A percentile compares a stretch with the other conserved stretches of the same genome.
These are phyloP conservation scores for Timema cristinae DNA, from an alignment of 2,888 invertebrate species.

Conservation along the genomic window DNA sequence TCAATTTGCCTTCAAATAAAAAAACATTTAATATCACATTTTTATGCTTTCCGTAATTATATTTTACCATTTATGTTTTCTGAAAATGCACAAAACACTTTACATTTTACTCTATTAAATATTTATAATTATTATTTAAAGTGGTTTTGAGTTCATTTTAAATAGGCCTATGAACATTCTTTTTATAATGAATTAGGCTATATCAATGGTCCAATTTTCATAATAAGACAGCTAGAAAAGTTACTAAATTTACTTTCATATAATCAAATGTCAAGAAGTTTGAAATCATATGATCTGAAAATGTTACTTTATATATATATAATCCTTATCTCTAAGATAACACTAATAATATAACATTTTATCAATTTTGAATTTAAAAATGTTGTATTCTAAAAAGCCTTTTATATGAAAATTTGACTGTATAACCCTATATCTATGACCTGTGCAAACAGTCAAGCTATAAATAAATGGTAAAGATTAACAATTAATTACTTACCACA, in stretches of 20 bases:
- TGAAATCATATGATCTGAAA: not conserved
- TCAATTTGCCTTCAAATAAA: not conserved
- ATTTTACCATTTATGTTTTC: no score
- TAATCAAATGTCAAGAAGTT: not conserved
- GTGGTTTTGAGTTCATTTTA: not conserved
- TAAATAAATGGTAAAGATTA: no score
- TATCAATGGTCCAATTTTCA: not conserved
- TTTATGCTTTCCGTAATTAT: no score
- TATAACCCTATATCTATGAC: not conserved
- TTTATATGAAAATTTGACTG: not conserved
- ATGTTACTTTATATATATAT: not conserved
- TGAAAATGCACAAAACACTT: no score
- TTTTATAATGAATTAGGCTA: not conserved
- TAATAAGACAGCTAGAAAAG: not conserved
- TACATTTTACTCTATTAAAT: no score
- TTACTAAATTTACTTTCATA: no score
- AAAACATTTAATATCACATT: no score
- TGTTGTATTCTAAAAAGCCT: not conserved
- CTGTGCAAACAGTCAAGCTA: not conserved
- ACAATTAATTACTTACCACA: slow-evolving; percentile 56
- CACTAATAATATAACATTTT: not conserved
- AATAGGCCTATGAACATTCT: not conserved
- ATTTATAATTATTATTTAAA: no score
- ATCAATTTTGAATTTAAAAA: no score
- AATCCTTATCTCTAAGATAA: not conserved